These are phyloP conservation scores for Achroia grisella DNA, from an alignment of 1,140 invertebrate species.

Conservation along the genomic window DNA sequence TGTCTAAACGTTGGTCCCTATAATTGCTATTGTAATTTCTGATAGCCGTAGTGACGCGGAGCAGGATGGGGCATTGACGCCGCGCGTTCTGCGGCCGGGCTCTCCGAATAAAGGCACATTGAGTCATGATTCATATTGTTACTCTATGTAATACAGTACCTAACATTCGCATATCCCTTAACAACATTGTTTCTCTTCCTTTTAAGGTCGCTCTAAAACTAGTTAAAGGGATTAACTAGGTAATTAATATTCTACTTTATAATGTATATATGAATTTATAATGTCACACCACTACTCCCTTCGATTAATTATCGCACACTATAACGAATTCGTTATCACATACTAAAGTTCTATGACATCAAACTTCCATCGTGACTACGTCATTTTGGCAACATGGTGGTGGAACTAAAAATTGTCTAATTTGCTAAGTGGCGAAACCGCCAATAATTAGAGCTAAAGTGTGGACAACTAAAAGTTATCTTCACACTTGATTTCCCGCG, in stretches of 20 bases:
- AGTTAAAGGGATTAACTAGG: slow-evolving; percentile 58
- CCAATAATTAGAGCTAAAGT: slow-evolving; percentile 43
- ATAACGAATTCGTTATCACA: slow-evolving; percentile 60
- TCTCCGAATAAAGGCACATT: slow-evolving; percentile 71
- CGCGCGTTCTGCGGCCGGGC: slow-evolving; percentile 48
- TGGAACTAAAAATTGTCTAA: slow-evolving; percentile 63
- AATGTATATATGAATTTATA: slow-evolving; percentile 48
- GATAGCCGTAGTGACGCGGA: slow-evolving; percentile 26
- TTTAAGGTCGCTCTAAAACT: slow-evolving; percentile 55
- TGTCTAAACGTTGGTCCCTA: slow-evolving; percentile 72
- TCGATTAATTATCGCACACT: slow-evolving; percentile 47
- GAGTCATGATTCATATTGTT: slow-evolving; percentile 56
- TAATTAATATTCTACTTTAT: slow-evolving; percentile 53
- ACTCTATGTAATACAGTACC: slow-evolving; percentile 48
- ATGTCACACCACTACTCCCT: slow-evolving; percentile 60
- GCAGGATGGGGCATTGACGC: slow-evolving; percentile 34
- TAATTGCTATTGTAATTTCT: slow-evolving; percentile 63
- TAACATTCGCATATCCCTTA: slow-evolving; percentile 35
- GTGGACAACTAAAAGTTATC: slow-evolving; percentile 47
- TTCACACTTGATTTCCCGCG: slow-evolving; percentile 64
- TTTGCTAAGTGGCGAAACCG: slow-evolving; percentile 53
- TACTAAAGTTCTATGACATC: slow-evolving; percentile 55
- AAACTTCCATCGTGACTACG: slow-evolving; percentile 38
- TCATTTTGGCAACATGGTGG: slow-evolving; percentile 69
- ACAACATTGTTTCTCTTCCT: slow-evolving; percentile 30